Percentiles rank a stretch among this genome's conserved stretches.
Evolutionary conservation across 2,113 vertebrate genomes (phyloP).

Genomic region (Labrus mixtus): DNA sequence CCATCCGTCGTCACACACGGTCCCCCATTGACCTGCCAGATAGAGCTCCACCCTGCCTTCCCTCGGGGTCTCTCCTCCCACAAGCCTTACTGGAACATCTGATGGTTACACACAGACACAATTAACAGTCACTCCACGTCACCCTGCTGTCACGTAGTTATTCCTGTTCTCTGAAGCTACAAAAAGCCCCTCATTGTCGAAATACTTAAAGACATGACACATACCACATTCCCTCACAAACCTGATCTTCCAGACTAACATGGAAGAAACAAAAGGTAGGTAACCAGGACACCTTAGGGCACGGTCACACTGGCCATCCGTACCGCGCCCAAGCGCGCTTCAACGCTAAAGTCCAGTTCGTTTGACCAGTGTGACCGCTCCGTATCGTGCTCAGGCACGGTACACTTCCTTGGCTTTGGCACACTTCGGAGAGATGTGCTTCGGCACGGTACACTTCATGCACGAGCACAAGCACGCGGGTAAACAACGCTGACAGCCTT

Average conservation of each 20-base stretch:
- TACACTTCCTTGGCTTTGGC: too few relatives aligned
- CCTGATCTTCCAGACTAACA: constrained; percentile 24
- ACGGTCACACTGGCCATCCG: too few relatives aligned
- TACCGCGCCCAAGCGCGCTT: too few relatives aligned
- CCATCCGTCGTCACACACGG: constrained; percentile 98
- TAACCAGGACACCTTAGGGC: too few relatives aligned
- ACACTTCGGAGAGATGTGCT: too few relatives aligned
- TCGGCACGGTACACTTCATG: too few relatives aligned
- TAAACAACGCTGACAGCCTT: too few relatives aligned
- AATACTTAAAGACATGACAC: constrained; percentile 21
- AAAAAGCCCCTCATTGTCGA: constrained; percentile 6
- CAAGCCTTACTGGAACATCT: constrained; percentile 92
- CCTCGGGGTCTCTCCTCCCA: constrained; percentile 93
- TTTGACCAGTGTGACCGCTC: too few relatives aligned
- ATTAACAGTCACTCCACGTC: not conserved
- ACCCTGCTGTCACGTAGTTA: not conserved
- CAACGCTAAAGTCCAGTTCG: too few relatives aligned
- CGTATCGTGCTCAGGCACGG: too few relatives aligned
- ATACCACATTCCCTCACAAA: constrained; percentile 33
- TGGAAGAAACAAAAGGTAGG: too few relatives aligned
- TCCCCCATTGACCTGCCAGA: constrained; percentile 94
- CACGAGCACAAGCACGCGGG: too few relatives aligned
- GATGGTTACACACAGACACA: constrained; percentile 37
- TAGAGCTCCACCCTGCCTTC: constrained; percentile 97
- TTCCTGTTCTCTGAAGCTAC: constrained; percentile 8